Percentiles rank a stretch among this genome's conserved stretches.
These are phyloP conservation scores for Ia io DNA, from an alignment of 2,113 vertebrate genomes.

Conservation along the genomic window DNA sequence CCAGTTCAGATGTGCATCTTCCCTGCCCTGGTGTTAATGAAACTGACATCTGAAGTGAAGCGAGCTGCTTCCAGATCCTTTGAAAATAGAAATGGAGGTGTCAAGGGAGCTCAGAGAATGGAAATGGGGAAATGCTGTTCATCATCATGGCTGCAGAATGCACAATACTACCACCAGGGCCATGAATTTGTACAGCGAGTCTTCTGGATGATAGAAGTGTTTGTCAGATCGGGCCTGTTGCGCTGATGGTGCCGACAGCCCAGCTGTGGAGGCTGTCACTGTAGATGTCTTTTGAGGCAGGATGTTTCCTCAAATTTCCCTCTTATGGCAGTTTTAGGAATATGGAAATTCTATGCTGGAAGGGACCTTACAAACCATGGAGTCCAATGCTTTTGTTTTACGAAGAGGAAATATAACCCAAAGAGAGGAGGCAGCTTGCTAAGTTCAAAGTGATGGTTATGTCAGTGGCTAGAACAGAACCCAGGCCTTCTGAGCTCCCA, in stretches of 20 bases:
- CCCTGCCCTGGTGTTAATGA: background rate
- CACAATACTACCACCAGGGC: background rate
- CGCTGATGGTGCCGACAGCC: background rate
- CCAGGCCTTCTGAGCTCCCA: background rate
- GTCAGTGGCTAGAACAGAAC: background rate
- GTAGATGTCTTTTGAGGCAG: background rate
- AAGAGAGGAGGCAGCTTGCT: background rate
- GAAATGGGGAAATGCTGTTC: background rate
- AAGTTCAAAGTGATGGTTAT: background rate
- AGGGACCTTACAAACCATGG: background rate
- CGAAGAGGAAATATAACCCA: background rate
- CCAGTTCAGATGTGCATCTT: background rate
- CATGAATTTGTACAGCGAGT: background rate
- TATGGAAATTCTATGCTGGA: background rate
- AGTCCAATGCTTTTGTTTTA: background rate
- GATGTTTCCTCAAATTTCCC: background rate
- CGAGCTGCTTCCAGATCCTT: background rate
- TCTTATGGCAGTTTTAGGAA: background rate
- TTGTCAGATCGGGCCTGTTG: background rate
- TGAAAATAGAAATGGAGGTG: constrained; percentile 28
- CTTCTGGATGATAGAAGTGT: background rate
- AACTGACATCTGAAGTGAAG: constrained; percentile 37
- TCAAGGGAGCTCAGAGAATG: background rate
- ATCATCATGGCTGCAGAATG: background rate
- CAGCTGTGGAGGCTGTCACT: background rate